Conservation (phyloP, 2,888 invertebrate species). For the Rotaria macrura region DNA sequence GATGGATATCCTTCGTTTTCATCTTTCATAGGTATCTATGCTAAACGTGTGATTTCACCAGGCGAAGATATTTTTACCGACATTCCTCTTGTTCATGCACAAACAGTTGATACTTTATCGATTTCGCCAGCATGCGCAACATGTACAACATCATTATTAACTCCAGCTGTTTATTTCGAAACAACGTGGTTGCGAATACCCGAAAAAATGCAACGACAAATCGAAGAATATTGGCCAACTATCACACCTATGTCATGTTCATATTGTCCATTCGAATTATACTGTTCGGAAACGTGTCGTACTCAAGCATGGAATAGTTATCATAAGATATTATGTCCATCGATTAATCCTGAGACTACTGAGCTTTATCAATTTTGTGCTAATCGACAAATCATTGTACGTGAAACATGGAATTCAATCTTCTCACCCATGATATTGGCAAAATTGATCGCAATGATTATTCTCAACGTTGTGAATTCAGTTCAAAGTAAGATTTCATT, state of each 20-base stretch:
- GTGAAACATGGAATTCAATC: conserved; percentile 40
- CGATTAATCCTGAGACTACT: conserved; percentile 36
- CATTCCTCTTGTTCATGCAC: conserved; percentile 38
- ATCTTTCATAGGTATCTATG: conserved; percentile 34
- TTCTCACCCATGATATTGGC: conserved; percentile 40
- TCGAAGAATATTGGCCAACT: background rate
- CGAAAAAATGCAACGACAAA: background rate
- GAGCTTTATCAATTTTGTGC: conserved; percentile 38
- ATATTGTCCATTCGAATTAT: conserved; percentile 37
- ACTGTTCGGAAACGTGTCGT: conserved; percentile 38
- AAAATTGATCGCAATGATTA: conserved; percentile 39
- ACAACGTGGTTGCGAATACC: conserved; percentile 18
- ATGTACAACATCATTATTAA: conserved; percentile 38
- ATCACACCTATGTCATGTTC: conserved; percentile 35
- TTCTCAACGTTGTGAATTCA: conserved; percentile 36
- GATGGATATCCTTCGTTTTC: background rate
- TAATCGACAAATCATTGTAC: background rate
- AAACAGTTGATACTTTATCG: conserved; percentile 36
- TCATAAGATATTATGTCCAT: conserved; percentile 40
- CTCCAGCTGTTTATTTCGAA: conserved; percentile 39
- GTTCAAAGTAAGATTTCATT: background rate
- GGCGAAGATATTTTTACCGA: conserved; percentile 38
- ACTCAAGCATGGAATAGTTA: conserved; percentile 39
- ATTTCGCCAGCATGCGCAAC: conserved; percentile 37
- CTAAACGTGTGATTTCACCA: conserved; percentile 35